Conservation (phyloP, 2,888 invertebrate genomes). For the Notodonta ziczac region DNA sequence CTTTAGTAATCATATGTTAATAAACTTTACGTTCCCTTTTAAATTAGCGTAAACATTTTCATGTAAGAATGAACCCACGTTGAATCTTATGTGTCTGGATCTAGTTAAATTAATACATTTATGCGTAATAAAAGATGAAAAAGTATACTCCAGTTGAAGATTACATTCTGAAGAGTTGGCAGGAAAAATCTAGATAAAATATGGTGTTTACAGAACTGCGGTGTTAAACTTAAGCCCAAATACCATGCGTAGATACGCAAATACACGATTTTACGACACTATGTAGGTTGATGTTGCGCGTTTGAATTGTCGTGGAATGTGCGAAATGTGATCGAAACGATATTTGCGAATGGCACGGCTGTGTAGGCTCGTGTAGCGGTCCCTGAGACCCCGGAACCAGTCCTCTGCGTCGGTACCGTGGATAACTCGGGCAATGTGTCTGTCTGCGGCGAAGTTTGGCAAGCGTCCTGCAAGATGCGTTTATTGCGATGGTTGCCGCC, state of each 20-base stretch:
- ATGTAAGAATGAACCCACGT: no score
- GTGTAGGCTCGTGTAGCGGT: constrained; percentile 11
- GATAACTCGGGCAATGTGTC: constrained; percentile 34
- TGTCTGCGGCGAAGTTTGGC: constrained; percentile 41
- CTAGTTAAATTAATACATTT: no score
- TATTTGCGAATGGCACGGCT: constrained; percentile 34
- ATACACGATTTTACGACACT: constrained; percentile 20
- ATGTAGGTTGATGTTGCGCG: constrained; percentile 29
- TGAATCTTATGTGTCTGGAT: no score
- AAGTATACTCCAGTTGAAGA: no score
- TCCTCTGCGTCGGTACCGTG: constrained; percentile 21
- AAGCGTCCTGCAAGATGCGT: constrained; percentile 45
- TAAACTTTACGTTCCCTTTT: neutral
- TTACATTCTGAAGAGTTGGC: no score
- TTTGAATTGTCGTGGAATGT: constrained; percentile 17
- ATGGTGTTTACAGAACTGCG: neutral
- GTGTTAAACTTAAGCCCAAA: constrained; percentile 3
- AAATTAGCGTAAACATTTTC: no score
- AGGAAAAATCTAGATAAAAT: constrained; percentile 9
- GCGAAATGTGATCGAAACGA: constrained; percentile 29
- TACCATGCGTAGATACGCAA: constrained; percentile 13
- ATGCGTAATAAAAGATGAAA: no score
- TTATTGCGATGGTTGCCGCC: constrained; percentile 54
- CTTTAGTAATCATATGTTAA: neutral
- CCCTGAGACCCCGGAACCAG: constrained; percentile 34